phyloP scores from a whole-genome alignment of 2,888 invertebrate genomes.

The Pemphredon lugubris region DNA sequence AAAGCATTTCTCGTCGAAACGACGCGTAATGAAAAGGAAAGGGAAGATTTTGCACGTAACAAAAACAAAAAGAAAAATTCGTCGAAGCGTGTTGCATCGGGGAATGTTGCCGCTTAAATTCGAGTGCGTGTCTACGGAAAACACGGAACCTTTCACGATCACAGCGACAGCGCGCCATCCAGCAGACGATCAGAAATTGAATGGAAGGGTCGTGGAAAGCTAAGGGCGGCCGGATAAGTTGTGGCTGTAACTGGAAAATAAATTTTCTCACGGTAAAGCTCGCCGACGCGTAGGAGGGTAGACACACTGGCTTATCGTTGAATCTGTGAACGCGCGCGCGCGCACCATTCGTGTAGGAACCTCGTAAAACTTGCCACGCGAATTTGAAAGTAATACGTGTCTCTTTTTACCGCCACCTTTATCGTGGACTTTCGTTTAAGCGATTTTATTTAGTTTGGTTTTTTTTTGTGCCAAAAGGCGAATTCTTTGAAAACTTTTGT shows the following conservation, averaged over 20 bases:
- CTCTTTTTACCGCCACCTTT: too few relatives aligned
- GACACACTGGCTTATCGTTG: constrained; percentile 42
- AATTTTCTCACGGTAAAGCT: constrained; percentile 57
- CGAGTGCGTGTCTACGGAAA: neutral
- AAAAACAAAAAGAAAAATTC: too few relatives aligned
- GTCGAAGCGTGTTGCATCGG: neutral
- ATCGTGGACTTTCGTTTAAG: too few relatives aligned
- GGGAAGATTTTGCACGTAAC: too few relatives aligned
- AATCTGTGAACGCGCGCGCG: constrained; percentile 13
- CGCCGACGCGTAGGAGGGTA: constrained; percentile 31
- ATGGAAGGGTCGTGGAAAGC: constrained; percentile 46
- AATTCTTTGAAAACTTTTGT: too few relatives aligned
- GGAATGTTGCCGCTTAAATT: constrained; percentile 21
- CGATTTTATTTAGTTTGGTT: too few relatives aligned
- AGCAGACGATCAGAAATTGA: constrained; percentile 59
- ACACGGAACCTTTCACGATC: constrained; percentile 25
- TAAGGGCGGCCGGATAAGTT: constrained; percentile 54
- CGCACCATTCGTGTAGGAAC: constrained; percentile 1
- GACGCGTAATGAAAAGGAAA: too few relatives aligned
- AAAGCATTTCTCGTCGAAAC: too few relatives aligned
- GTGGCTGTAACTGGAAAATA: constrained; percentile 62
- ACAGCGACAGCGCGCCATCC: constrained; percentile 19
- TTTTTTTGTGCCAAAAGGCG: too few relatives aligned
- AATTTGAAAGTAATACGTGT: neutral
- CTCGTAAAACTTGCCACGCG: constrained; percentile 20